Evolutionary conservation across 1,140 invertebrate genomes (phyloP), one percentile per base, ranked within the genome.

Genomic region (Marisa cornuarietis): DNA sequence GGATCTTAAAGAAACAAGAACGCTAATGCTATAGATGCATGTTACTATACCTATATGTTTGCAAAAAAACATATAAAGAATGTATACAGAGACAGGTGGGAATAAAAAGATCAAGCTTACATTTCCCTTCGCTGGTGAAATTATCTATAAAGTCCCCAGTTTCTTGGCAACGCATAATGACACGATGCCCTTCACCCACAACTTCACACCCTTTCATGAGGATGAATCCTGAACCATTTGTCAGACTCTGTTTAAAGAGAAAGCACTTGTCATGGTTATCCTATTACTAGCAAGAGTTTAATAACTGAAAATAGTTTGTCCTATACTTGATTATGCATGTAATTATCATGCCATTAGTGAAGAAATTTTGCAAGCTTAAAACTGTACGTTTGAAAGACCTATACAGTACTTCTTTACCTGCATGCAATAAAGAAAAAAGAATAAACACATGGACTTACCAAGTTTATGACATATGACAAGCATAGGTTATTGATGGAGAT

Each of bases 401-500:
- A 58, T 18, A 58, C 54, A 58, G 8, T 58, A 58, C 4, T 14
- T 58, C 11, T 74, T 77, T 10, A 11, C 24, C 7, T 76, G 65
- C 51, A 65, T 51, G 24, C 16, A 31, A 13, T 72, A 49, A 22
- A 6, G 31, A 51, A 24, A 42, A 52, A 16, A 42, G 22, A 72
- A 31, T 26, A 72, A 72, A 49, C 62, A 61, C 6, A 18, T 58
- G n/a, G 65, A 82, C 84, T 78, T 83, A 90, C 90, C 82, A 91
- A 75, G 78, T 91, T 91, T 51, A 91, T 88, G 73, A 87, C 86
- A 77, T 86, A 85, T 16, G 89, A 85, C 63, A 89, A 81, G 83
- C 89, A 91, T 10, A 90, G 71, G 79, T 91, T 88, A 79, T 89
- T 88, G 77, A 89, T 88, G 58, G 88, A 86, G 42, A 90, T 88